Percentiles rank a stretch among this genome's conserved stretches.
Evolutionary conservation across 2,888 invertebrate genomes (phyloP).

Genomic region (Thymelicus acteon): DNA sequence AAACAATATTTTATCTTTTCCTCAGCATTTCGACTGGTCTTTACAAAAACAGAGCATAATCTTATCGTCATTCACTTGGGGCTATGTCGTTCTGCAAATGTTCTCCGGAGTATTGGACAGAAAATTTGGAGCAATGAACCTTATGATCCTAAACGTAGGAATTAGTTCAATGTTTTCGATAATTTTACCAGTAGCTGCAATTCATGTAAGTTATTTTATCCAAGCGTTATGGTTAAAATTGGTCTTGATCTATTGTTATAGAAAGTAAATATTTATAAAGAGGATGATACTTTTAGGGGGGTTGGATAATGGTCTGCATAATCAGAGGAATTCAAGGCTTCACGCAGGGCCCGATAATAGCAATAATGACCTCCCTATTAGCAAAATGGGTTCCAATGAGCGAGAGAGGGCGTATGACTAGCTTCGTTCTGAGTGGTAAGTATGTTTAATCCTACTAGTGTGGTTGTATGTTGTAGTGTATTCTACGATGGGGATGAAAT

Average conservation of each 20-base stretch:
- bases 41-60: conserved; percentile 76
- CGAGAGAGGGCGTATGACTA: conserved; percentile 77
- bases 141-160: conserved; percentile 69
- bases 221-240: not conserved
- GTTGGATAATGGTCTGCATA: conserved; percentile 19
- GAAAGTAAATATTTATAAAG: no score
- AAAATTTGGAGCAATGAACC: conserved; percentile 87
- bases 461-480: no score
- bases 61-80: conserved; percentile 85
- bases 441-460: not conserved
- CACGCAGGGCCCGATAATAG: conserved; percentile 87
- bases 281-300: conserved; percentile 9
- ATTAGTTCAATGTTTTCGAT: conserved; percentile 70
- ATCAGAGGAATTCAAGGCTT: conserved; percentile 84
- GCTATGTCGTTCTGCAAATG: conserved; percentile 89
- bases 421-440: conserved; percentile 47
- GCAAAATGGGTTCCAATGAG: conserved; percentile 86
- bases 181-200: conserved; percentile 58
- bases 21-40: conserved; percentile 81
- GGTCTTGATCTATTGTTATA: no score
- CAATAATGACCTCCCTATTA: conserved; percentile 86
- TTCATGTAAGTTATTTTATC: conserved; percentile 58
- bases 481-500: no score
- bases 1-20: not conserved
- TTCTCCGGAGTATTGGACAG: conserved; percentile 89